Conservation (phyloP, 2,888 invertebrate species). For the Macaria notata region DNA sequence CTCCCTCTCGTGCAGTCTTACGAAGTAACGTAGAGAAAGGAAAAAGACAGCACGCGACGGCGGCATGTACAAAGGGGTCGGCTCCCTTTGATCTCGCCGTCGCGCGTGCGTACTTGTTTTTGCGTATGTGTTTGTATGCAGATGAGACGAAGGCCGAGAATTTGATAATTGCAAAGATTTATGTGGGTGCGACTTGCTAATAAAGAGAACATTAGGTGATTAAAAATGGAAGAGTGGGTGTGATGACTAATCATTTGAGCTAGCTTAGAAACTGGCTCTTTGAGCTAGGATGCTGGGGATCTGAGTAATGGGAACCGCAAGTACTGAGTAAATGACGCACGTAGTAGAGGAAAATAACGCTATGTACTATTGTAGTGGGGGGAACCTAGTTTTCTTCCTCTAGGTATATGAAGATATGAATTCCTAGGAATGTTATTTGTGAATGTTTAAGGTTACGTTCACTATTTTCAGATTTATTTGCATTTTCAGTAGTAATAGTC, state of each 20-base stretch:
- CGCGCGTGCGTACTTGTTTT: conserved; percentile 71
- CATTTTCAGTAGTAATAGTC: no score
- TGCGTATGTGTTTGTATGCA: conserved; percentile 69
- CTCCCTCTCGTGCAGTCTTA: conserved; percentile 57
- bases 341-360: no score
- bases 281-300: neutral
- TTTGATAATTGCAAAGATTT: conserved; percentile 82
- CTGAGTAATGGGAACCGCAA: no score
- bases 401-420: no score
- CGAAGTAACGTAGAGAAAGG: conserved; percentile 55
- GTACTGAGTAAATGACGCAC: no score
- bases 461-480: no score
- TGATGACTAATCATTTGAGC: conserved; percentile 22
- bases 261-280: conserved; percentile 1
- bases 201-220: conserved; percentile 37
- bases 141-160: conserved; percentile 72
- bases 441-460: no score
- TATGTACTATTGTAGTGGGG: no score
- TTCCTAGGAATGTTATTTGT: no score
- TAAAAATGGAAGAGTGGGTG: conserved; percentile 30
- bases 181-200: conserved; percentile 51
- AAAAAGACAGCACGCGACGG: conserved; percentile 77
- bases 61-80: conserved; percentile 80
- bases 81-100: conserved; percentile 78
- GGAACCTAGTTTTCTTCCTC: no score